Base-by-base conservation (phyloP, 2,113 vertebrate species). In the Eupsittula cactorum region DNA sequence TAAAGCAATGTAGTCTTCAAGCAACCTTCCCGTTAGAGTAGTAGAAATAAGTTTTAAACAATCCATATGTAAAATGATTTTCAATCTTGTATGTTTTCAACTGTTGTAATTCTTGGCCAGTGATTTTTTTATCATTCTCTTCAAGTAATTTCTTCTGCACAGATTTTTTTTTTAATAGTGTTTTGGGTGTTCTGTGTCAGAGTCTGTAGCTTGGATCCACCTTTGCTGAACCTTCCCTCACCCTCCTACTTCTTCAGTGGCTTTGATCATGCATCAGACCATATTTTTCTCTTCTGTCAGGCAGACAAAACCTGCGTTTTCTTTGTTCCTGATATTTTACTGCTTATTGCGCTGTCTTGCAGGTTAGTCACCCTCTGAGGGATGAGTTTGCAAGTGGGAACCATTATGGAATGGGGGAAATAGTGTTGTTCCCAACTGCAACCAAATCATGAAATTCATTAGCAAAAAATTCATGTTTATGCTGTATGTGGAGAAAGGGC, bases 191-290 rank as follows among this genome's bases (percentile, higher is more conserved):
- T 67, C 29, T 1, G 0, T 44, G n/a, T 76, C 78, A 83, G 63
- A 44, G 28, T 19, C 17, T 19, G 29, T 41, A 57, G 63, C 39
- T 57, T 73, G 76, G n/a, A 74, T 82, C 67, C n/a, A 52, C 57
- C 35, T 76, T 69, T 16, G 6, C 39, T 52, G 23, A 37, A 8
- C 80, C 21, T 69, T 7, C 57, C 1, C 2, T 8, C 1, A 2
- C 9, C 19, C 28, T 64, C 19, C 21, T 10, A 20, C 21, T 67
- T 68, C 27, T 57, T 55, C 0, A 0, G 2, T 79, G 74, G 41
- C 94, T 84, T 76, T 76, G 41, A 62, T 65, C 31, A 47, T 68
- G 92, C 81, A 89, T 47, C 47, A 89, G 86, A 28, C 65, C 14
- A 2, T 84, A 55, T 46, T 89, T 93, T 35, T 63, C 35, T 92